phyloP scores from a whole-genome alignment of 2,113 vertebrate genomes.

The Myrmecophaga tridactyla region DNA sequence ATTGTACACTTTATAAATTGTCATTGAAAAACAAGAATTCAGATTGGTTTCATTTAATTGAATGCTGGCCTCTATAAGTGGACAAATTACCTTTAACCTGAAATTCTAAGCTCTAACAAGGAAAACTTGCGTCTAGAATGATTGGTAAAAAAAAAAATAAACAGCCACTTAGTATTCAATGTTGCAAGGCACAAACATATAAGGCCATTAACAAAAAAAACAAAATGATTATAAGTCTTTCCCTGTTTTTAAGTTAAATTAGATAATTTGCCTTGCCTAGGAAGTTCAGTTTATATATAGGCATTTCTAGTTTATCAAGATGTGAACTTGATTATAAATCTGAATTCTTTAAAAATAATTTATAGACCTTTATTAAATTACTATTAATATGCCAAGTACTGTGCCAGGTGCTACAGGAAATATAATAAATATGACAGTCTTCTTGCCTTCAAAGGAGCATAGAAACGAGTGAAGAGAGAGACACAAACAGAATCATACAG shows the following conservation, averaged over 20 bases:
- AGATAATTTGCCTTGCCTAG: not conserved
- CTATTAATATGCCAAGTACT: not conserved
- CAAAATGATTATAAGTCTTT: not conserved
- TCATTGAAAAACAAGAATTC: not conserved
- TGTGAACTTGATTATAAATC: constrained; percentile 1
- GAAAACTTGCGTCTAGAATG: not conserved
- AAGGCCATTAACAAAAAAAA: constrained; percentile 24
- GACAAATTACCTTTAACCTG: not conserved
- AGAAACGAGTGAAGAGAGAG: not conserved
- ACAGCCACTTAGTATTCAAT: not conserved
- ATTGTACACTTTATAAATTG: not conserved
- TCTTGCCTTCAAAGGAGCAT: not conserved
- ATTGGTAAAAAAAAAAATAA: not conserved
- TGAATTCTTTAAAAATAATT: not conserved
- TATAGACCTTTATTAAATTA: not conserved
- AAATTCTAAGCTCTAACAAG: constrained; percentile 17
- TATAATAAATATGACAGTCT: not conserved
- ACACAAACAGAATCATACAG: not conserved
- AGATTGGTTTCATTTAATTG: constrained; percentile 23
- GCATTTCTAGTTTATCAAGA: not conserved
- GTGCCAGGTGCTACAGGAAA: not conserved
- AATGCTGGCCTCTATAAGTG: constrained; percentile 6
- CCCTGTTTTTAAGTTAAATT: constrained; percentile 5
- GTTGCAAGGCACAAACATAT: not conserved
- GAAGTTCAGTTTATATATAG: constrained; percentile 21